These are phyloP conservation scores for Diploptera punctata DNA, from an alignment of 2,888 invertebrate species.

Conservation along the genomic window DNA sequence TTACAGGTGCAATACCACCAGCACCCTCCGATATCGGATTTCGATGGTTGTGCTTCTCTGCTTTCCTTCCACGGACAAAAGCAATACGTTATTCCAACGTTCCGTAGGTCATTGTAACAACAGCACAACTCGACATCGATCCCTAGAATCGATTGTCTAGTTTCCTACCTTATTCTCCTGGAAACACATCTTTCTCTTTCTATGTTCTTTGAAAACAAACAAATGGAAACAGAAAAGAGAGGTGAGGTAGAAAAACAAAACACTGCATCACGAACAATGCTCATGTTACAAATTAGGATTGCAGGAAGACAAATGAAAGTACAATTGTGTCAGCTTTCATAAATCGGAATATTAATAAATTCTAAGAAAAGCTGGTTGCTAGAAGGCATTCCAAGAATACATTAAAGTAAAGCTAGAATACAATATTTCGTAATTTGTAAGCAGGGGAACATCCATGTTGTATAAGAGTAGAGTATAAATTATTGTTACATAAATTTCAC, in stretches of 20 bases:
- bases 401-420: too few relatives aligned
- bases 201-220: not conserved
- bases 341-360: too few relatives aligned
- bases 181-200: not conserved
- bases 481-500: too few relatives aligned
- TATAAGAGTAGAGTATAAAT: too few relatives aligned
- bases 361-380: too few relatives aligned
- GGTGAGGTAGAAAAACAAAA: not conserved
- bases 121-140: conserved; percentile 16
- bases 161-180: not conserved
- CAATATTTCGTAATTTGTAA: too few relatives aligned
- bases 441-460: too few relatives aligned
- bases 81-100: conserved; percentile 18
- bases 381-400: too few relatives aligned
- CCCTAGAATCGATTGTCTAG: not conserved
- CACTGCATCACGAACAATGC: too few relatives aligned
- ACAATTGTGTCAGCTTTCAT: too few relatives aligned
- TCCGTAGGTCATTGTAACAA: conserved; percentile 14
- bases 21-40: conserved; percentile 26
- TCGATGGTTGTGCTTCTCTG: conserved; percentile 1
- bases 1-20: conserved; percentile 34
- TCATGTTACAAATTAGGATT: too few relatives aligned
- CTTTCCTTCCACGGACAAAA: conserved; percentile 4
- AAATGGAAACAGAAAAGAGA: not conserved
- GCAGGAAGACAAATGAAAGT: too few relatives aligned